Evolutionary conservation across 1,140 invertebrate genomes (phyloP), one percentile per base, ranked within the genome.

Genomic region (Eriocheir sinensis): DNA sequence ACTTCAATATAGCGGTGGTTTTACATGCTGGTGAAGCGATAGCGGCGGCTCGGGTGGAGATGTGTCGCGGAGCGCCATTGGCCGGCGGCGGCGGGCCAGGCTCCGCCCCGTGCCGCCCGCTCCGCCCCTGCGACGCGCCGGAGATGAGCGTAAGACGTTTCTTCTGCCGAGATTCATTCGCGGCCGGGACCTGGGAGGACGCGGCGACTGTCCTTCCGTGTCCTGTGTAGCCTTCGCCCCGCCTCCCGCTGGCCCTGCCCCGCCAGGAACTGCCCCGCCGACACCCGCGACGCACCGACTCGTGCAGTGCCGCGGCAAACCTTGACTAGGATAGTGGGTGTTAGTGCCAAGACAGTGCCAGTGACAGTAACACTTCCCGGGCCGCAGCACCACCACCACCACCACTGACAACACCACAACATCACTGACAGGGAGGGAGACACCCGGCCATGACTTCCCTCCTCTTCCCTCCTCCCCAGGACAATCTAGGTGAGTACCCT

Each of bases 1-100:
- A 89, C 92, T 93, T 93, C 92, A 93, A 93, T 93, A 93, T 93
- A 93, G 92, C 89, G 83, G 92, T 44, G 92, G 85, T 93, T 93
- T 93, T 93, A 93, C 92, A 93, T 79, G 92, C 92, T 93, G 92
- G 85, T 89, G 72, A 89, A 79, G 92, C 92, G 92, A 93, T 93
- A 93, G 92, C 44, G 85, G 92, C 53, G n/a, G 44, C 40, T 44
- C 41, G 81, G 60, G 48, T 15, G 9, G 92, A 17, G 48, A 88
- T 93, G 92, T 93, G 81, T 93, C 92, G 92, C 32, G 30, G 12
- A 9, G 34, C 30, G 32, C 40, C 30, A 89, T 93, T 93, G 92
- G 92, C n/a, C 36, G n/a, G 27, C 81, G 80, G 92, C 40, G 83
- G 41, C 12, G 34, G 72, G 40, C 41, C 34, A 36, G 80, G 32